Percentiles rank a stretch among this genome's conserved stretches.
phyloP scores from a whole-genome alignment of 2,888 invertebrate species.

The Lacanobia oleracea region DNA sequence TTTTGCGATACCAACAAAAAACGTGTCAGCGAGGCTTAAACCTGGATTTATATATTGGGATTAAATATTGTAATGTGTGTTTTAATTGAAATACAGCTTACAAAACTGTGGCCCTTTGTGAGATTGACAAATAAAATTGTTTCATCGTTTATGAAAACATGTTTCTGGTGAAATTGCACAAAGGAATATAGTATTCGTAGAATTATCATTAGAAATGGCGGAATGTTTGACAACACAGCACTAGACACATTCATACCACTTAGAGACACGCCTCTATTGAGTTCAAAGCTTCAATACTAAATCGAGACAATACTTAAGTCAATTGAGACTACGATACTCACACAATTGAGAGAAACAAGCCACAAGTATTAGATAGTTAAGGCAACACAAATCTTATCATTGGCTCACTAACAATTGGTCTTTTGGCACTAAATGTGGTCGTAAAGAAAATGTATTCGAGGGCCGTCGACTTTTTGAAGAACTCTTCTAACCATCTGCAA shows the following conservation, averaged over 20 bases:
- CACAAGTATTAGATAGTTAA: constrained; percentile 42
- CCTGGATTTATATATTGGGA: constrained; percentile 36
- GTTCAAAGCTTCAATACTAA: constrained; percentile 53
- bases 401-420: constrained; percentile 1
- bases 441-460: constrained; percentile 15
- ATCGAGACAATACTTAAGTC: constrained; percentile 53
- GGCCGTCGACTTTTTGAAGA: not conserved
- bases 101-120: constrained; percentile 12
- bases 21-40: constrained; percentile 23
- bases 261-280: constrained; percentile 44
- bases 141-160: constrained; percentile 3
- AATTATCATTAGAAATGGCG: not conserved
- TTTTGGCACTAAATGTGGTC: constrained; percentile 15
- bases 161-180: not conserved
- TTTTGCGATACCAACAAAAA: constrained; percentile 29
- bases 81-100: constrained; percentile 38
- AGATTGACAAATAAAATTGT: constrained; percentile 17
- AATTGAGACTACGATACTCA: constrained; percentile 50
- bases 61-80: constrained; percentile 31
- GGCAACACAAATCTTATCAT: constrained; percentile 29
- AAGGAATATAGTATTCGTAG: constrained; percentile 4
- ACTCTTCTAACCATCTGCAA: constrained; percentile 1
- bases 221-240: constrained; percentile 9
- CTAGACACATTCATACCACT: constrained; percentile 39
- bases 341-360: constrained; percentile 49